These are phyloP conservation scores for Chrysomallon squamiferum DNA, from an alignment of 1,140 invertebrate genomes.

Conservation along the genomic window DNA sequence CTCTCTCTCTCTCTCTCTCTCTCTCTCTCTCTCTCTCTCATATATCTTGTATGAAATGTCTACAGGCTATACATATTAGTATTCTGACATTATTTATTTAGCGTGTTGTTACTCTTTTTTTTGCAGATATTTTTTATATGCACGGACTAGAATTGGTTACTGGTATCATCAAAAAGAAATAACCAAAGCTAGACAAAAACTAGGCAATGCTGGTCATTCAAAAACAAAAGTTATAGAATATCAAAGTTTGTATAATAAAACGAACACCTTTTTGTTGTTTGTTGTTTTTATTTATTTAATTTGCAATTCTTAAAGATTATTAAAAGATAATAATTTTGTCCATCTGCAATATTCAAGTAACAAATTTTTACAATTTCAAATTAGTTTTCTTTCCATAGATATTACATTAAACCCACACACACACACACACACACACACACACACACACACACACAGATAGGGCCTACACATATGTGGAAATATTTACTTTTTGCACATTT, in stretches of 20 bases:
- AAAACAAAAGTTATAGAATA: constrained; percentile 33
- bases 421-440: not conserved
- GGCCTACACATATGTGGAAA: not conserved
- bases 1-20: too few relatives aligned
- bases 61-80: too few relatives aligned
- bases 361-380: not conserved
- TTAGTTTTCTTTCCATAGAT: not conserved
- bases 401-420: not conserved
- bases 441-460: not conserved
- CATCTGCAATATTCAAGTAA: not conserved
- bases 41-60: too few relatives aligned
- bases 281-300: not conserved
- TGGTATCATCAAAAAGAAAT: constrained; percentile 46
- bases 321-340: not conserved
- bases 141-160: constrained; percentile 46
- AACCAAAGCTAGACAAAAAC: constrained; percentile 41
- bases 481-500: not conserved
- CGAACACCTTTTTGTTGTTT: not conserved
- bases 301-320: not conserved
- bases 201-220: constrained; percentile 38
- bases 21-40: too few relatives aligned
- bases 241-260: constrained; percentile 22
- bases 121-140: constrained; percentile 48
- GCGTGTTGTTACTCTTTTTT: not conserved
- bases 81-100: too few relatives aligned